Conservation (phyloP, 2,113 vertebrate genomes). For the Strix uralensis region DNA sequence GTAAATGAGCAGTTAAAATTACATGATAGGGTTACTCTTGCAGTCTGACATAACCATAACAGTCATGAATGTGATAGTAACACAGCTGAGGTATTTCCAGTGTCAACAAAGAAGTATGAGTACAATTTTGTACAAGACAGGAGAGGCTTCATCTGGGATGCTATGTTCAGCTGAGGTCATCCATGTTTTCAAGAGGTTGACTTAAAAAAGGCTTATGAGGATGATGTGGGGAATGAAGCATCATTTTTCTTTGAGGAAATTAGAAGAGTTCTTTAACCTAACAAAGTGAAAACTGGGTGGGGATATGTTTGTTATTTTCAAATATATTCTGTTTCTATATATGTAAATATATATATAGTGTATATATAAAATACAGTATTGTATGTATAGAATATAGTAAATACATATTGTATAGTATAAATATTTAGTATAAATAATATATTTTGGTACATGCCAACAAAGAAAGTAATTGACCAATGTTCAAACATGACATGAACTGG, state of each 20-base stretch:
- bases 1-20: not conserved
- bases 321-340: not conserved
- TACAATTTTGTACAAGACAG: not conserved
- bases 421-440: not conserved
- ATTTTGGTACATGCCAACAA: not conserved
- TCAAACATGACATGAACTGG: not conserved
- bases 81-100: not conserved
- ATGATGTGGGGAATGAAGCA: not conserved
- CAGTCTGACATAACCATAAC: not conserved
- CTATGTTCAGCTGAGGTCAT: not conserved
- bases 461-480: not conserved
- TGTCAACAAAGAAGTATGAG: not conserved
- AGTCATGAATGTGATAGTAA: not conserved
- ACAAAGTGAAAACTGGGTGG: not conserved
- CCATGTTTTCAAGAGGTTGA: not conserved
- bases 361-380: not conserved
- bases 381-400: not conserved
- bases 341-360: not conserved
- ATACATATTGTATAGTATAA: not conserved
- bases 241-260: not conserved
- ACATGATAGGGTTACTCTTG: not conserved
- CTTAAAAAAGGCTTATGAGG: not conserved
- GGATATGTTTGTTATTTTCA: not conserved
- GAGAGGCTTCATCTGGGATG: not conserved
- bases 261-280: not conserved